Evolutionary conservation across 1,140 invertebrate genomes (phyloP).

Genomic region (Heliconius congener): DNA sequence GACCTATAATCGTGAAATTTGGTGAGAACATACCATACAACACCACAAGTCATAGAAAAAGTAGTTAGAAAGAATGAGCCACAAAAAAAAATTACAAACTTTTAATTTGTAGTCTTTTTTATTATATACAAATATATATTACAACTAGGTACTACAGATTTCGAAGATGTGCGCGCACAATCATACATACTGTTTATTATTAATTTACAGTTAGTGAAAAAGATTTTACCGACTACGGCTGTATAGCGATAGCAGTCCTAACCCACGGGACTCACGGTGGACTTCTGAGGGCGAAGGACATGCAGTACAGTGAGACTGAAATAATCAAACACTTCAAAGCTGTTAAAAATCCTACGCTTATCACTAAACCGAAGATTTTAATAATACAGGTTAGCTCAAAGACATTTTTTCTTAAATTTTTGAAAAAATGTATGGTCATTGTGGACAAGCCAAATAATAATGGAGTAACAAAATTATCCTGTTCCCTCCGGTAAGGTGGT

Average conservation of each 20-base stretch:
- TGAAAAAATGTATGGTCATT: not conserved
- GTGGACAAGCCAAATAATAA: not conserved
- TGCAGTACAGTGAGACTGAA: conserved; percentile 57
- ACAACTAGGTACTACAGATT: no score
- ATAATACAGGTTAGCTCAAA: conserved; percentile 63
- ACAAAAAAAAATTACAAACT: no score
- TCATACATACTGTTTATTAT: not conserved
- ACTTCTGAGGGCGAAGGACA: conserved; percentile 55
- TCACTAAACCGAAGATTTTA: conserved; percentile 62
- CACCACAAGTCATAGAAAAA: no score
- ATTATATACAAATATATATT: no score
- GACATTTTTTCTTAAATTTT: not conserved
- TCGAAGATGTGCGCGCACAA: no score
- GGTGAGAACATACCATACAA: no score
- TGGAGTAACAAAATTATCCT: no score
- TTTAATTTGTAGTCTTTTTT: no score
- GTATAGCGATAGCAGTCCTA: conserved; percentile 59
- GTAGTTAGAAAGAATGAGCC: no score
- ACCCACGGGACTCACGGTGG: conserved; percentile 61
- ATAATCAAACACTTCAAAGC: conserved; percentile 61
- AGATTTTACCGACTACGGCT: conserved; percentile 70
- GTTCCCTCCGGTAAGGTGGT: no score
- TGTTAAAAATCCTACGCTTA: conserved; percentile 53
- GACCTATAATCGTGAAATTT: no score
- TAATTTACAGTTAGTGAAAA: conserved; percentile 53